Conservation (phyloP, 2,888 invertebrate species). For the Drosophila multiciliata region DNA sequence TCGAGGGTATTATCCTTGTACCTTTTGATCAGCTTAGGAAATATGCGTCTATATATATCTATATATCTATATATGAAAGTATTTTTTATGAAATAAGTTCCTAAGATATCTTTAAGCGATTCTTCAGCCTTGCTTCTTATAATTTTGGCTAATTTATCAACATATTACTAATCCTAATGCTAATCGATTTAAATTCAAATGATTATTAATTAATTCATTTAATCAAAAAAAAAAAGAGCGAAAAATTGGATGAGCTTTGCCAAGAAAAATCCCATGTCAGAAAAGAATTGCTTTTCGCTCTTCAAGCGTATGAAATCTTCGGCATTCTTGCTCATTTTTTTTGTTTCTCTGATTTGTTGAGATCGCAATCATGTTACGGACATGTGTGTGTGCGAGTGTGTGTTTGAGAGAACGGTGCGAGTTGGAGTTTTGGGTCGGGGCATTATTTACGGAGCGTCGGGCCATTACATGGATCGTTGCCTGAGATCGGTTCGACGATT, state of each 20-base stretch:
- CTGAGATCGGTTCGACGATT: constrained; percentile 72
- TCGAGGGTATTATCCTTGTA: neutral
- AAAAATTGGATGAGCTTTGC: neutral
- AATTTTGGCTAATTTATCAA: neutral
- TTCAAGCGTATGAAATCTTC: constrained; percentile 2
- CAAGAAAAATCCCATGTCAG: neutral
- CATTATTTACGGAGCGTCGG: constrained; percentile 64
- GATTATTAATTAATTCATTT: neutral
- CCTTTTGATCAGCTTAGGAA: neutral
- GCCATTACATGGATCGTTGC: constrained; percentile 75
- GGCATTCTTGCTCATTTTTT: constrained; percentile 5
- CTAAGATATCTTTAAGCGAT: neutral
- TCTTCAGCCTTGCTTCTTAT: neutral
- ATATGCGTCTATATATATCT: neutral
- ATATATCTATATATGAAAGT: too few species aligned
- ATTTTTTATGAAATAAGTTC: neutral
- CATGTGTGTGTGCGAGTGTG: neutral
- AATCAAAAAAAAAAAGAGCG: too few species aligned
- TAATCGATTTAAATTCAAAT: neutral
- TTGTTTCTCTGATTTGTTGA: constrained; percentile 68
- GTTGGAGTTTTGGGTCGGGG: constrained; percentile 37
- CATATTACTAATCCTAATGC: neutral
- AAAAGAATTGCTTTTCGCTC: neutral
- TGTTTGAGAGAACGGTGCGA: constrained; percentile 31
- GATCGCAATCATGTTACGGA: constrained; percentile 71